Base-by-base conservation (phyloP, 2,888 invertebrate species). In the Melanargia galathea region DNA sequence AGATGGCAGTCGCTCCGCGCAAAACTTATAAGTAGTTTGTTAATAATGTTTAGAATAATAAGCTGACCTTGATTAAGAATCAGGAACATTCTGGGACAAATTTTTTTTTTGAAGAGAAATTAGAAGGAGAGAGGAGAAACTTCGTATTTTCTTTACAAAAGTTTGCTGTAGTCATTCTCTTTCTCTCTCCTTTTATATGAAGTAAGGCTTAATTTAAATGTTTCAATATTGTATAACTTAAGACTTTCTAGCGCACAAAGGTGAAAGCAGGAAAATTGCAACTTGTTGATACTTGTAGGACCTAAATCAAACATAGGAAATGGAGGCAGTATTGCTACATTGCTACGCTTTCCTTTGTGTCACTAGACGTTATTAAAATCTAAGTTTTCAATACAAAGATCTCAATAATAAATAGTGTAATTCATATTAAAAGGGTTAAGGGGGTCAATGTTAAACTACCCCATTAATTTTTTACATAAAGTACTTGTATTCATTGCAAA, bases 251-350 rank as follows among this genome's bases (percentile, higher is more conserved):
- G 55, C 55, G 40, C 60, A 60, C 63, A 48, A 55, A 56, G 63
- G 63, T 63, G 63, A 63, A 63, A 63, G 63, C 60, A 63, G 56
- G 63, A 63, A 63, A 63, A 63, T 63, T 63, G 54, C 33, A 54
- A 52, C 63, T 56, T 60, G 55, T 63, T 40, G 38, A 59, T 45
- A 33, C 24, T 45, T 24, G 35, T 58, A 55, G 45, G 33, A 48
- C 54, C 48, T 63, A 55, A 60, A 56, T 59, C 45, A 49, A 63
- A 51, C 16, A 56, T 60, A 54, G 46, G 33, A 45, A 52, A 60
- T 24, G 35, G 11, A 58, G 49, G 22, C 59, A 59, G 24, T 59
- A 16, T 38, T 18, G 24, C 49, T 59, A 26, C 30, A 22, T 18
- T 43, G 18, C 26, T 43, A 51, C 8, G 40, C 20, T 43, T 51